A percentile compares a stretch with the other conserved stretches of the same genome.
phyloP scores from a whole-genome alignment of 2,113 vertebrate species.

The Loxodonta africana region DNA sequence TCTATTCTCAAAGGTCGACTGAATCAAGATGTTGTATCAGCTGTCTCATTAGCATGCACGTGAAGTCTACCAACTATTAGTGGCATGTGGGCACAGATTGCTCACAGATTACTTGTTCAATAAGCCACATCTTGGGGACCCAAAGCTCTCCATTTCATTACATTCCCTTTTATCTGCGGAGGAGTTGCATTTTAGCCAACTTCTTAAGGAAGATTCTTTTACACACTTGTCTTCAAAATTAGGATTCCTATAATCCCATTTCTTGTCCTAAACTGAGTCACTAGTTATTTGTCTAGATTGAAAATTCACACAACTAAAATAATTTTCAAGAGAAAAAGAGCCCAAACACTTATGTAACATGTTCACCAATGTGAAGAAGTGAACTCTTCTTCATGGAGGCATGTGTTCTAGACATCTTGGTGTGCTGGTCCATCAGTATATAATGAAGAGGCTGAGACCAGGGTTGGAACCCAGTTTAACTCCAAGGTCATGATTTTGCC shows the following conservation, averaged over 20 bases:
- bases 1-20: neutral
- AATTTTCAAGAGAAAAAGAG: neutral
- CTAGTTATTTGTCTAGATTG: neutral
- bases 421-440: neutral
- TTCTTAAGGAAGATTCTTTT: neutral
- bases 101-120: neutral
- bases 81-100: neutral
- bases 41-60: neutral
- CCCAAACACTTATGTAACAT: neutral
- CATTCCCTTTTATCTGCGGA: neutral
- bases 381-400: neutral
- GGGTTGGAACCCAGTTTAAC: accelerated
- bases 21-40: neutral
- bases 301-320: neutral
- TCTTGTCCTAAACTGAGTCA: neutral
- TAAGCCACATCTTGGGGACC: neutral
- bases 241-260: neutral
- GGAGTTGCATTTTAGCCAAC: no score
- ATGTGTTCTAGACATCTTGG: neutral
- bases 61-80: accelerated
- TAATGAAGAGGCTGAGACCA: neutral
- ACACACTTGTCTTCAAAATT: neutral
- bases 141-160: neutral
- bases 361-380: neutral
- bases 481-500: accelerated